These are phyloP conservation scores for Carollia perspicillata DNA, from an alignment of 2,113 vertebrate genomes.

Conservation along the genomic window DNA sequence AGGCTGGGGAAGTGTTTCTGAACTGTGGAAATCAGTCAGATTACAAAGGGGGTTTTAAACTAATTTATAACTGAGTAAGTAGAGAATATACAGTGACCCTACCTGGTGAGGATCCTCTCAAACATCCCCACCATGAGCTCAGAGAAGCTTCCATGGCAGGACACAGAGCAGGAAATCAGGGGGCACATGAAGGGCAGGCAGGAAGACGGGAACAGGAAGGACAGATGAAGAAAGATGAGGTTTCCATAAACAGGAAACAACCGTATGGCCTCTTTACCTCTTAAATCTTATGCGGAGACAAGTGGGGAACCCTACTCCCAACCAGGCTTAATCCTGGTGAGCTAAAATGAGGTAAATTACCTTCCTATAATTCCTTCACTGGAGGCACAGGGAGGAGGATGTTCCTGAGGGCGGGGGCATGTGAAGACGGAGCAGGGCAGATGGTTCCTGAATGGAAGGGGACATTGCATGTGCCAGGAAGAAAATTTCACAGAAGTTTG, in stretches of 20 bases:
- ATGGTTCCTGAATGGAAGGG: background rate
- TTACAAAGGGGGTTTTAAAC: background rate
- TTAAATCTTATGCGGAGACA: slow-evolving; percentile 26
- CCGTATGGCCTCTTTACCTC: background rate
- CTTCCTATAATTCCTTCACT: background rate
- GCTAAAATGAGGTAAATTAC: background rate
- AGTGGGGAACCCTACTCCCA: background rate
- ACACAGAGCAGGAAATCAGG: slow-evolving; percentile 45
- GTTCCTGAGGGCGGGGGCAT: background rate
- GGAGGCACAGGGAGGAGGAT: background rate
- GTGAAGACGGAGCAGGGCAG: background rate
- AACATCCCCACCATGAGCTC: background rate
- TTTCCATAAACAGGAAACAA: slow-evolving; percentile 70
- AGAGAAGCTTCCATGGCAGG: background rate
- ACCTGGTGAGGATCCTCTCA: background rate
- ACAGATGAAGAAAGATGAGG: slow-evolving; percentile 59
- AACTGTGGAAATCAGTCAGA: background rate
- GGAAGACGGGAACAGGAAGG: slow-evolving; percentile 66
- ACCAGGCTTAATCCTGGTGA: background rate
- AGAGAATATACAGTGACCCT: background rate
- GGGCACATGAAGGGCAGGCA: background rate
- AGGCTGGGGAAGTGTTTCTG: background rate
- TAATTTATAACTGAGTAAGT: background rate
- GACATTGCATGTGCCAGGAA: background rate
- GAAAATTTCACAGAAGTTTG: background rate